A percentile compares a stretch with the other conserved stretches of the same genome.
Conservation (phyloP, 2,797 vertebrate species). For the Cryptoblepharus egeriae region DNA sequence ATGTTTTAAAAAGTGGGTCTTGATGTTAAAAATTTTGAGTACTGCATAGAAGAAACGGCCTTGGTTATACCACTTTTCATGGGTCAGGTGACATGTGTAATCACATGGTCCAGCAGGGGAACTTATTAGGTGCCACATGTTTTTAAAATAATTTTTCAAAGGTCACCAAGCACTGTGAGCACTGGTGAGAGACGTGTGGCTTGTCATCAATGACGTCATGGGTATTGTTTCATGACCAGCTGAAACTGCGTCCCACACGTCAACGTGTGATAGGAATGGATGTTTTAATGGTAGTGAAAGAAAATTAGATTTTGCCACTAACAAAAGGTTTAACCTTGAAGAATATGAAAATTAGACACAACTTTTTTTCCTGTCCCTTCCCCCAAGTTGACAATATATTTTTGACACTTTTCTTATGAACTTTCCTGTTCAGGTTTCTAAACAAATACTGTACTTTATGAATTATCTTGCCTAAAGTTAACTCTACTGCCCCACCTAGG, state of each 20-base stretch:
- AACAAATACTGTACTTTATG: not conserved
- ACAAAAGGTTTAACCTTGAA: not conserved
- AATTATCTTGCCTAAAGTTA: not conserved
- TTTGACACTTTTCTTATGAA: not conserved
- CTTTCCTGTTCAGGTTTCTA: not conserved
- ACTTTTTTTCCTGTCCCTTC: not conserved
- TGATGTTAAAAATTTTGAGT: too few species aligned
- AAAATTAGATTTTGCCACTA: not conserved
- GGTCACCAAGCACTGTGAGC: not conserved
- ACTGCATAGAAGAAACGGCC: not conserved
- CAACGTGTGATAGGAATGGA: not conserved
- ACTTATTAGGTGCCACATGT: not conserved
- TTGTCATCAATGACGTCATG: not conserved
- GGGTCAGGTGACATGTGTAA: not conserved
- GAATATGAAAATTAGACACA: not conserved
- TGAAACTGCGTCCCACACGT: not conserved
- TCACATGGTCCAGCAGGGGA: not conserved
- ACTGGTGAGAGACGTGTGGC: not conserved
- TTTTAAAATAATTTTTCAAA: not conserved
- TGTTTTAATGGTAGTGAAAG: not conserved
- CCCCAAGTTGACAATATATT: not conserved
- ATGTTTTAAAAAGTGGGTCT: too few species aligned
- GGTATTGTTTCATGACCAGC: not conserved
- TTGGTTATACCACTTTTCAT: not conserved
- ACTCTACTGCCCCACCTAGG: constrained; percentile 31